phyloP scores from a whole-genome alignment of 2,888 invertebrate genomes.

The Crepidodera aurea region DNA sequence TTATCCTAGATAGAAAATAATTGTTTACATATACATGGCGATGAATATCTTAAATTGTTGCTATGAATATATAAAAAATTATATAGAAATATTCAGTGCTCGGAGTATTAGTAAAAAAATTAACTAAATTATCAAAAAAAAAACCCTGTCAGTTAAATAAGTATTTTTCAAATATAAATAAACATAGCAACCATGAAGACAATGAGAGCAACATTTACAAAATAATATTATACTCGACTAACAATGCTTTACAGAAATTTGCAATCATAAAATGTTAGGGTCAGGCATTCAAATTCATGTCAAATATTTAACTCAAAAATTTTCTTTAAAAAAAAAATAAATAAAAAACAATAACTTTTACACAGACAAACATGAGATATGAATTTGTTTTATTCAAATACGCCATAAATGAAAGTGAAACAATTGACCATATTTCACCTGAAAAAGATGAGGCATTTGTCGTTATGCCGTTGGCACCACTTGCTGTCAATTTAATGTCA shows the following conservation, averaged over 20 bases:
- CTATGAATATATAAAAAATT: slow-evolving; percentile 9
- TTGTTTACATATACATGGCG: slow-evolving; percentile 10
- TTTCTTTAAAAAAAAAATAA: background rate
- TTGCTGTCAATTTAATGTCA: too few species aligned
- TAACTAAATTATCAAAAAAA: background rate
- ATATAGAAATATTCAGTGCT: background rate
- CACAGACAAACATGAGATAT: too few species aligned
- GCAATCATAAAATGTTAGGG: too few species aligned
- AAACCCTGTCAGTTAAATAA: slow-evolving; percentile 7
- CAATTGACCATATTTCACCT: too few species aligned
- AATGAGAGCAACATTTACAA: slow-evolving; percentile 34
- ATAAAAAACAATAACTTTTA: background rate
- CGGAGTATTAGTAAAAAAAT: background rate
- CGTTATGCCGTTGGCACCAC: too few species aligned
- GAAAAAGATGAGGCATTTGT: too few species aligned
- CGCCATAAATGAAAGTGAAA: too few species aligned
- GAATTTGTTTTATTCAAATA: too few species aligned
- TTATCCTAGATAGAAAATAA: slow-evolving; percentile 21
- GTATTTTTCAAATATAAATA: slow-evolving; percentile 35
- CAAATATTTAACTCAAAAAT: too few species aligned
- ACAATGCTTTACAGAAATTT: too few species aligned
- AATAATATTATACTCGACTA: background rate
- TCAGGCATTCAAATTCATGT: too few species aligned
- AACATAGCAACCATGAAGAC: slow-evolving; percentile 36
- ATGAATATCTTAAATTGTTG: slow-evolving; percentile 13